These are phyloP conservation scores for Troglohyphantes excavatus DNA, from an alignment of 2,888 invertebrate genomes.

Conservation along the genomic window DNA sequence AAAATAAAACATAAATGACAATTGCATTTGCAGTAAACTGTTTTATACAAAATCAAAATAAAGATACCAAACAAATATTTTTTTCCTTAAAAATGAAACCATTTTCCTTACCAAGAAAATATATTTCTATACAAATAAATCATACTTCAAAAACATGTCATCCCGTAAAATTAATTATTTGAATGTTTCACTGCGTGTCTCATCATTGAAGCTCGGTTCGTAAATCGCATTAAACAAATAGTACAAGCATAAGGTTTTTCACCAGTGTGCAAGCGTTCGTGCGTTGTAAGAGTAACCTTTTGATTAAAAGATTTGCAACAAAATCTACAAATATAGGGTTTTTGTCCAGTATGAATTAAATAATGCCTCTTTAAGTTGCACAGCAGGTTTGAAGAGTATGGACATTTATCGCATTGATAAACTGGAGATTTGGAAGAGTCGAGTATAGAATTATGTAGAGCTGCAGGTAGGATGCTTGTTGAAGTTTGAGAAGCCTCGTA, in stretches of 20 bases:
- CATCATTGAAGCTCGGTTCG: conserved; percentile 5
- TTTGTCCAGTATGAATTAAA: conserved; percentile 60
- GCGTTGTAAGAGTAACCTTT: conserved; percentile 57
- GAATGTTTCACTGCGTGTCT: conserved; percentile 48
- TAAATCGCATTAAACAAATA: conserved; percentile 41
- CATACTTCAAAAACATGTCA: too few species aligned
- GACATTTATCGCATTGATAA: conserved; percentile 42
- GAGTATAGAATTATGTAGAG: background rate
- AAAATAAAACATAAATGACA: too few species aligned
- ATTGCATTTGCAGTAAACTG: too few species aligned
- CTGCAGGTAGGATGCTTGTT: background rate
- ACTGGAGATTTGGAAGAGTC: background rate
- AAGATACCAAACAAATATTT: too few species aligned
- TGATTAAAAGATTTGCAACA: conserved; percentile 66
- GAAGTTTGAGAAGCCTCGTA: background rate
- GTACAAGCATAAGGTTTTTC: conserved; percentile 51
- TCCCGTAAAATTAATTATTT: background rate
- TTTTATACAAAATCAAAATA: too few species aligned
- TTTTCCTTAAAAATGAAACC: too few species aligned
- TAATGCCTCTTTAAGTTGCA: conserved; percentile 67
- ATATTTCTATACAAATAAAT: too few species aligned
- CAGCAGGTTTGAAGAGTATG: conserved; percentile 33
- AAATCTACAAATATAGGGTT: conserved; percentile 53
- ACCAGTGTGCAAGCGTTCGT: conserved; percentile 61
- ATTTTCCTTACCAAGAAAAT: too few species aligned